Evolutionary conservation across 2,113 vertebrate genomes (phyloP), one percentile per base, ranked within the genome.

Genomic region (Pipra filicauda): DNA sequence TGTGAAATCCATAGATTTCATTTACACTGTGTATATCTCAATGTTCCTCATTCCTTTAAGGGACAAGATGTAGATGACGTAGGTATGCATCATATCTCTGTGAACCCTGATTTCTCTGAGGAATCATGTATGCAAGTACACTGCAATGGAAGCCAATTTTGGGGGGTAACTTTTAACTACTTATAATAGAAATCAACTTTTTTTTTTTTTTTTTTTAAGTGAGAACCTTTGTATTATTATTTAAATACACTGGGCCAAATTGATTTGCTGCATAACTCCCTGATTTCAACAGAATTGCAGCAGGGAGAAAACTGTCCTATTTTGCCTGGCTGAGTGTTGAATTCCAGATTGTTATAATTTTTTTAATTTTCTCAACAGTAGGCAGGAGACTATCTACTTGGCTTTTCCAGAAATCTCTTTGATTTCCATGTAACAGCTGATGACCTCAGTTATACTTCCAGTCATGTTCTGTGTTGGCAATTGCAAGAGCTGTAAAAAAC

Each of bases 361-460:
- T 61, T 91, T 72, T 54, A 43, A 21, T 87, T 91, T 95, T 91
- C 80, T 91, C 87, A 74, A 75, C 58, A 64, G 31, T n/a, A 84
- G 20, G 23, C 28, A 85, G 28, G 44, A 91, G 43, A 74, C 87
- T 64, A 76, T 86, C 44, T 87, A 19, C 66, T 91, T 79, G 55
- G n/a, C 16, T 94, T 93, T 95, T 92, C 59, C 33, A 91, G 76
- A 88, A 76, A 41, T 12, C 15, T 15, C 28, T 89, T 66, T 90
- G 51, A 64, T 75, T 96, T 95, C 52, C 21, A 30, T 57, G 44
- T 57, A 88, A 88, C 21, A 73, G 41, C 51, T 77, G 66, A 92
- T 95, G 78, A 88, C 49, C 54, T 35, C 27, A 92, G 23, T 93
- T 79, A 46, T 54, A 75, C 51, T 90, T 85, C 44, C 23, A 85